phyloP scores from a whole-genome alignment of 2,797 vertebrate genomes.

The Choloepus didactylus region DNA sequence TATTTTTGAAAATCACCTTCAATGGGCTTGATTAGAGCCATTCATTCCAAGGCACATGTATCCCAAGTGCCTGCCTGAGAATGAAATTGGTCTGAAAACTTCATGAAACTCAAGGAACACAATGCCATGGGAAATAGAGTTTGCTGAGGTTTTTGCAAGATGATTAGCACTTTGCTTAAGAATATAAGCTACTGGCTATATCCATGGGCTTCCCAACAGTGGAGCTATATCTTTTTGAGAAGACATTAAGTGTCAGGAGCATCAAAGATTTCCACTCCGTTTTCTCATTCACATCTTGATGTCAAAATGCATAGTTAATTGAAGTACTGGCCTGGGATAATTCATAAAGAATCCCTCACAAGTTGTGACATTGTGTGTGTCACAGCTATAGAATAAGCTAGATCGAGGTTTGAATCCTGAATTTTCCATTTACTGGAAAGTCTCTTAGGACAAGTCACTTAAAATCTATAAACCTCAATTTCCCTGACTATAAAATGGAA shows the following conservation, averaged over 20 bases:
- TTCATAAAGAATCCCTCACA: not conserved
- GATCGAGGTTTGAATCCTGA: not conserved
- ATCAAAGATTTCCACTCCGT: not conserved
- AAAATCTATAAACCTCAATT: not conserved
- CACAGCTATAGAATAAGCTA: not conserved
- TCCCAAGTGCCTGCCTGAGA: conserved; percentile 48
- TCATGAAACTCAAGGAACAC: not conserved
- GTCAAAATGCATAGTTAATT: conserved; percentile 42
- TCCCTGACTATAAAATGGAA: not conserved
- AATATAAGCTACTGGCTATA: not conserved
- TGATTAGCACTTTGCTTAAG: not conserved
- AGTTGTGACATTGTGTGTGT: not conserved
- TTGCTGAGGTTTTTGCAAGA: not conserved
- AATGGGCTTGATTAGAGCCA: conserved; percentile 40
- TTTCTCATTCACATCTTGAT: not conserved
- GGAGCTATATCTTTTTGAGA: not conserved
- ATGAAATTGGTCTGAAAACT: conserved; percentile 68
- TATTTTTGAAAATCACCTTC: not conserved
- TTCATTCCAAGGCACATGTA: not conserved
- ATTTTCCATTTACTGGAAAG: conserved; percentile 1
- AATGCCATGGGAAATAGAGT: not conserved
- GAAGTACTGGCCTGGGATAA: not conserved
- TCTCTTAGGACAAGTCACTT: not conserved
- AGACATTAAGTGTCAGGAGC: not conserved
- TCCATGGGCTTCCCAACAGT: not conserved